phyloP scores from a whole-genome alignment of 2,888 invertebrate genomes.

The Habroteleia sp. region DNA sequence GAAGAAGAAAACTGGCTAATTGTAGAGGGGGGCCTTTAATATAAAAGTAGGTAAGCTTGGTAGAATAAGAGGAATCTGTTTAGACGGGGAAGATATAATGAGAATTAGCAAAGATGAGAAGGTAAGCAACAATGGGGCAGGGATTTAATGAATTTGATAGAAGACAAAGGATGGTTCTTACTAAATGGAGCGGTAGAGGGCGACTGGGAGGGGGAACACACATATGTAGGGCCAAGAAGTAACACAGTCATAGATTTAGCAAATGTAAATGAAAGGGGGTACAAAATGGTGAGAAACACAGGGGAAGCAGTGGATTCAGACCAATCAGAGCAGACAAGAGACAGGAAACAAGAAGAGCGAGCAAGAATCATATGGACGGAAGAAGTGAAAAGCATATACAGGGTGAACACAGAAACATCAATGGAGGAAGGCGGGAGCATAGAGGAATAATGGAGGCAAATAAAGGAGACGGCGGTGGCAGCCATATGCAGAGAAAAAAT shows the following conservation, averaged over 20 bases:
- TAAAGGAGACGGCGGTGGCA: background rate
- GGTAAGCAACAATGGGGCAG: conserved; percentile 31
- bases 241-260: conserved; percentile 3
- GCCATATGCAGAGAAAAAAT: no score
- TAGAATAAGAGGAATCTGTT: background rate
- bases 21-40: conserved; percentile 12
- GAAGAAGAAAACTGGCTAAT: conserved; percentile 11
- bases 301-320: conserved; percentile 50
- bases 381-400: no score
- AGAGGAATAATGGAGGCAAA: no score
- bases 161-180: conserved; percentile 6
- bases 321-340: conserved; percentile 8
- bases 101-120: conserved; percentile 3
- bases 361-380: no score
- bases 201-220: conserved; percentile 5
- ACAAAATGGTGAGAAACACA: no score
- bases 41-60: conserved; percentile 28
- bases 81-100: background rate
- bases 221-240: conserved; percentile 2
- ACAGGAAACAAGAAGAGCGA: background rate
- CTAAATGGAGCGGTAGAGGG: conserved; percentile 1
- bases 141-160: conserved; percentile 37
- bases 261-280: background rate
- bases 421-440: no score
- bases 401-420: no score